These are phyloP conservation scores for Paraplagusia blochii DNA, from an alignment of 2,113 vertebrate species.

Conservation along the genomic window DNA sequence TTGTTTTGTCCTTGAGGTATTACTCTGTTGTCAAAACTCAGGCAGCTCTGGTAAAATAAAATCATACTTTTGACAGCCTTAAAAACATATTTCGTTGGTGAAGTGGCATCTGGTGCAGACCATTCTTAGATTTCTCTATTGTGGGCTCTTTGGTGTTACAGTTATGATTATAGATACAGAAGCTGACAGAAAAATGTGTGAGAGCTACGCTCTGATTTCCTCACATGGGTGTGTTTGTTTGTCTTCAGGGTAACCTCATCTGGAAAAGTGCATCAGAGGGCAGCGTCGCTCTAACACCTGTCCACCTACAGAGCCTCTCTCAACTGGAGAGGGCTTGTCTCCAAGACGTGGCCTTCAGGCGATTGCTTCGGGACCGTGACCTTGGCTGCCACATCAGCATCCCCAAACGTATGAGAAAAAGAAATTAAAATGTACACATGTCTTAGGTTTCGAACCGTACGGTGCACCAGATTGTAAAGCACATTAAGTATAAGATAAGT, in stretches of 20 bases:
- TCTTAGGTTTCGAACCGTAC: too few relatives aligned
- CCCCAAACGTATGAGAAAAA: slow-evolving; percentile 86
- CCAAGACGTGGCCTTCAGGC: slow-evolving; percentile 92
- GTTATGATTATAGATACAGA: not conserved
- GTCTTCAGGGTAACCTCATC: slow-evolving; percentile 88
- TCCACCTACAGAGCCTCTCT: slow-evolving; percentile 91
- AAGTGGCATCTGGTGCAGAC: too few relatives aligned
- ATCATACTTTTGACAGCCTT: too few relatives aligned
- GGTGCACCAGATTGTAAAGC: too few relatives aligned
- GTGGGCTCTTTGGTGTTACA: too few relatives aligned
- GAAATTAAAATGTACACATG: not conserved
- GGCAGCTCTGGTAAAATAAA: too few relatives aligned
- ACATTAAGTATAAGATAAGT: too few relatives aligned
- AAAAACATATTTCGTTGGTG: too few relatives aligned
- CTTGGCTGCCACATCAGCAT: slow-evolving; percentile 94
- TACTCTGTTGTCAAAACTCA: too few relatives aligned
- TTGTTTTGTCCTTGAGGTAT: too few relatives aligned
- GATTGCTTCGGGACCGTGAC: slow-evolving; percentile 89
- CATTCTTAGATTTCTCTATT: too few relatives aligned
- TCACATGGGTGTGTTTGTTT: slow-evolving; percentile 29
- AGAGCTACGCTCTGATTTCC: not conserved
- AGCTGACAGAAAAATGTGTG: not conserved
- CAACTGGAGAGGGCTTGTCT: slow-evolving; percentile 93
- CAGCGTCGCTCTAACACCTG: slow-evolving; percentile 86
- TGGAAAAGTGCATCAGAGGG: slow-evolving; percentile 93